Evolutionary conservation across 2,797 vertebrate genomes (phyloP).

Genomic region (Lutjanus campechanus): DNA sequence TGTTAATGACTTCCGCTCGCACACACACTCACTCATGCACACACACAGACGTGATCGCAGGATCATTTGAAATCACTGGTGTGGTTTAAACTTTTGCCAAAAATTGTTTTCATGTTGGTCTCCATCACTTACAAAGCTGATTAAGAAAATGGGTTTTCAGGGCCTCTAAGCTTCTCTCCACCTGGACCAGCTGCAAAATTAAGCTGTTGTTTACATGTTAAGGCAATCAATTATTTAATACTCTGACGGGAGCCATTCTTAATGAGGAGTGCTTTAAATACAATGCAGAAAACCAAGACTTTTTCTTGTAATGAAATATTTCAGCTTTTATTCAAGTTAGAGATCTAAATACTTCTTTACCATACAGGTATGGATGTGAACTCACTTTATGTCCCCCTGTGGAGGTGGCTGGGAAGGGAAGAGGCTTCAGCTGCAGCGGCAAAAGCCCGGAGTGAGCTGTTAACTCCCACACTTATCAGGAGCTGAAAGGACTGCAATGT

Average conservation of each 20-base stretch:
- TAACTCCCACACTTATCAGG: conserved; percentile 55
- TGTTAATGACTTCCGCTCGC: no score
- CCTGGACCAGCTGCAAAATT: conserved; percentile 37
- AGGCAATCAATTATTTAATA: conserved; percentile 40
- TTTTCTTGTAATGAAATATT: conserved; percentile 7
- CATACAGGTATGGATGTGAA: conserved; percentile 19
- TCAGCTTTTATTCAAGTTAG: conserved; percentile 9
- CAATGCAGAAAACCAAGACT: neutral
- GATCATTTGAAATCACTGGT: neutral
- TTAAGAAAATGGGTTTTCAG: conserved; percentile 43
- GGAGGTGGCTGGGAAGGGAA: conserved; percentile 19
- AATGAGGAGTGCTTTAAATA: conserved; percentile 18
- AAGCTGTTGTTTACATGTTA: conserved; percentile 44
- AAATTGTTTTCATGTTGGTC: conserved; percentile 2
- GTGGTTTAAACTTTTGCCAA: conserved; percentile 1
- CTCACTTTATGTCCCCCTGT: conserved; percentile 1
- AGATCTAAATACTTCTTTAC: neutral
- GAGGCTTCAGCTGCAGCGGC: conserved; percentile 34
- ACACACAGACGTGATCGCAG: no score
- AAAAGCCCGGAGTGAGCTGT: conserved; percentile 42
- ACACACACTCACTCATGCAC: no score
- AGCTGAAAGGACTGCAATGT: conserved; percentile 47
- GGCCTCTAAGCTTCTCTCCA: conserved; percentile 50
- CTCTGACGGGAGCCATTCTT: conserved; percentile 23
- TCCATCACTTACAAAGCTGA: conserved; percentile 27